Evolutionary conservation across 2,113 vertebrate genomes (phyloP), one percentile per base, ranked within the genome.

Genomic region (Natator depressus): DNA sequence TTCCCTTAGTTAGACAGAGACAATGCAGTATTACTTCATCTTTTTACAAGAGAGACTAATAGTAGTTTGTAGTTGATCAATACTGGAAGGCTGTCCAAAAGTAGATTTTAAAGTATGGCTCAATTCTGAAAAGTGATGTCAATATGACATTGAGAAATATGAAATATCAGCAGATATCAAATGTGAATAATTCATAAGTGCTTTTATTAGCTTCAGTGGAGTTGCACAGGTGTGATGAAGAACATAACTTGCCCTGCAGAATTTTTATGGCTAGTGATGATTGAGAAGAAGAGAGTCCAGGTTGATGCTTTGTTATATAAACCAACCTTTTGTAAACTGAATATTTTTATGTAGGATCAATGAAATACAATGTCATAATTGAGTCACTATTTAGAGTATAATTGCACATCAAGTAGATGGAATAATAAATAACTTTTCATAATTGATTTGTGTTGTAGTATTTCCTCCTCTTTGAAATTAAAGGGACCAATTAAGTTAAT

Each of bases 341-440:
- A 9, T 69, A 8, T 16, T 69, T 69, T 69, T n/a, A 69, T n/a
- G 35, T 69, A 20, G 7, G 62, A 35, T 69, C 62, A n/a, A 17
- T 69, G 62, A n/a, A n/a, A 69, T 69, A n/a, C 31, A 65, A n/a
- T n/a, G 35, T 69, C 35, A 20, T 35, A 31, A 62, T 69, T n/a
- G n/a, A 69, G 35, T 17, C 29, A n/a, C 35, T 46, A 80, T 55
- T 12, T 95, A 99, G 98, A 98, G 98, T 4, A 99, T 98, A 69
- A n/a, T 35, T n/a, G 8, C 62, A n/a, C 62, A 69, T 19, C 6
- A n/a, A 5, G 8, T 69, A 69, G 35, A 20, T 69, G 62, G 62
- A n/a, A 69, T n/a, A 69, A 69, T n/a, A 31, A 8, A 35, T 65
- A n/a, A 65, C 31, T 69, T 65, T n/a, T n/a, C 17, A n/a, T 69